These are phyloP conservation scores for Griposia aprilina DNA, from an alignment of 2,888 invertebrate genomes.

Conservation along the genomic window DNA sequence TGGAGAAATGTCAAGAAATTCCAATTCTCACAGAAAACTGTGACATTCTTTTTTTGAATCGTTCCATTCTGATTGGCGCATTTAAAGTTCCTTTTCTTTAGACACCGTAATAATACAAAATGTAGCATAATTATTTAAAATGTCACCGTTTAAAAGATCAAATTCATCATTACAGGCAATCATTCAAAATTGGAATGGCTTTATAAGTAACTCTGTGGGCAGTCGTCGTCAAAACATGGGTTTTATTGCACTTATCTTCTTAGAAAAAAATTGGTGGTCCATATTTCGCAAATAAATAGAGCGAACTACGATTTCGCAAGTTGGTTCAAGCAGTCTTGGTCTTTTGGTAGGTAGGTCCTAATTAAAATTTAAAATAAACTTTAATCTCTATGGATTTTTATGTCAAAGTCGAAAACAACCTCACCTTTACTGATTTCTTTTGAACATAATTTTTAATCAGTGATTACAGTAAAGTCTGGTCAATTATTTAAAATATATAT, in stretches of 20 bases:
- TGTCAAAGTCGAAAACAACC: background rate
- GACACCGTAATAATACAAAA: slow-evolving; percentile 51
- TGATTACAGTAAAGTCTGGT: background rate
- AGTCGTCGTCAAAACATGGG: slow-evolving; percentile 81
- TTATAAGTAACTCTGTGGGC: slow-evolving; percentile 76
- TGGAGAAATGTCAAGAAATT: slow-evolving; percentile 78
- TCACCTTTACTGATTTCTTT: background rate
- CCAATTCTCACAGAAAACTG: slow-evolving; percentile 68
- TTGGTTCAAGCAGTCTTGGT: slow-evolving; percentile 45
- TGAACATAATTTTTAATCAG: background rate
- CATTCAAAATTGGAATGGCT: slow-evolving; percentile 68
- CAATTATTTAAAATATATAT: background rate
- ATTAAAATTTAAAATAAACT: background rate
- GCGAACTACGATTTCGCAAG: slow-evolving; percentile 35
- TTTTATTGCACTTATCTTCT: slow-evolving; percentile 64
- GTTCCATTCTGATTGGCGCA: slow-evolving; percentile 58
- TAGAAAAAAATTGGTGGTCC: slow-evolving; percentile 54
- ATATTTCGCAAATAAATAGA: slow-evolving; percentile 46
- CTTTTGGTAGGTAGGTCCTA: slow-evolving; percentile 3
- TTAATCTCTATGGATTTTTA: background rate
- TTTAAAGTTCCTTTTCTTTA: slow-evolving; percentile 62
- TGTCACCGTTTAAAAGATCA: slow-evolving; percentile 58
- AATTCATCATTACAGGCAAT: slow-evolving; percentile 71
- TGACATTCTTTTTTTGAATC: slow-evolving; percentile 72
- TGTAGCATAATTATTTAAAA: slow-evolving; percentile 65